Evolutionary conservation across 2,797 vertebrate species (phyloP), one percentile per base, ranked within the genome.

Genomic region (Alcedo quadribrachys): DNA sequence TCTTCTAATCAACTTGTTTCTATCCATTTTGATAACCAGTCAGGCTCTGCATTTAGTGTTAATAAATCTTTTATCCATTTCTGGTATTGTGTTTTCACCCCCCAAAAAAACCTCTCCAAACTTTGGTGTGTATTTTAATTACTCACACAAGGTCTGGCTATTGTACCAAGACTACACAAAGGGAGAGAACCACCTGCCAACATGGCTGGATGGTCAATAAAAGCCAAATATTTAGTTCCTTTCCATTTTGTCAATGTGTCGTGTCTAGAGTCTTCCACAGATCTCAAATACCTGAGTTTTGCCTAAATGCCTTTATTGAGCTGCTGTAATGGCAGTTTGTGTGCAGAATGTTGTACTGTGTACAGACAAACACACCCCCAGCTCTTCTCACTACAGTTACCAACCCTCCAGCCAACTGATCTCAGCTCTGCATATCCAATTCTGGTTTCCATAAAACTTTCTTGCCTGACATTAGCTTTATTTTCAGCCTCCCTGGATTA

Each of bases 401-500:
- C 67, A 62, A 8, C 43, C 21, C 43, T 46, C 25, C 85, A 27
- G 87, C 51, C 46, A 62, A 20, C n/a, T 79, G 35, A 48, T 75
- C 75, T 3, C 62, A 89, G 35, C 4, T 87, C 66, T 91, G 40
- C 35, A 12, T 55, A 62, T 82, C 30, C 62, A 87, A 58, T 12
- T 58, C 30, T 42, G 4, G 66, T 87, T 92, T 73, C 40, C 27
- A 30, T 45, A 63, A 81, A 62, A 12, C 15, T 62, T 78, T 27
- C 18, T 55, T 75, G 37, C 68, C 30, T 62, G 3, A 13, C 62
- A 60, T 51, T 82, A 35, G 6, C 87, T 92, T 77, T 80, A 74
- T 80, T 78, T 87, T 50, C 62, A 58, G 27, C 27, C 20, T 93
- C 30, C 19, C 54, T 80, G 65, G 67, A 66, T 82, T 55, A 85